Percentiles rank a stretch among this genome's conserved stretches.
Conservation (phyloP, 92 coral and sea anemone genomes). For the Heteractis magnifica region DNA sequence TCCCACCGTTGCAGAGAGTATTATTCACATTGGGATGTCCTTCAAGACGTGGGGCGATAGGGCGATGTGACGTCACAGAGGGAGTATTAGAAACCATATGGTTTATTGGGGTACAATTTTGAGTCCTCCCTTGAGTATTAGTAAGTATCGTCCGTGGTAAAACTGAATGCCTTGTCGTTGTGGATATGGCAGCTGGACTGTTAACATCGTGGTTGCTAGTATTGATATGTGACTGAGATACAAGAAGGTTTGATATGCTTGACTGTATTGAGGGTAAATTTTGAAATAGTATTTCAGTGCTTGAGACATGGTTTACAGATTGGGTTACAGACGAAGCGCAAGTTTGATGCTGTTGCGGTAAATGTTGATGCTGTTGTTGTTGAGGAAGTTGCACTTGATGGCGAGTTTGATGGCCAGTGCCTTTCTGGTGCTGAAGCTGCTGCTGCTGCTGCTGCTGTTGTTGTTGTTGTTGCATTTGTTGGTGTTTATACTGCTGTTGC, state of each 20-base stretch:
- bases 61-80: conserved; percentile 7
- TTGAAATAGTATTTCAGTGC: conserved; percentile 7
- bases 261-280: conserved; percentile 21
- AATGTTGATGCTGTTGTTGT: conserved; percentile 29
- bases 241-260: not conserved
- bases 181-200: not conserved
- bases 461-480: conserved; percentile 13
- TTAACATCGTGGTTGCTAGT: conserved; percentile 1
- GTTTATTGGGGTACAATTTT: not conserved
- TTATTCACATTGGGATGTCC: not conserved
- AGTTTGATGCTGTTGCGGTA: conserved; percentile 10
- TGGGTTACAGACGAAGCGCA: not conserved
- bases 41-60: conserved; percentile 24
- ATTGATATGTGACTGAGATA: conserved; percentile 2
- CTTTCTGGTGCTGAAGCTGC: conserved; percentile 15
- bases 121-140: conserved; percentile 7
- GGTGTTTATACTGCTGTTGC: conserved; percentile 14
- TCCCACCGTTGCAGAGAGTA: conserved; percentile 1
- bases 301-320: not conserved
- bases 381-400: conserved; percentile 29
- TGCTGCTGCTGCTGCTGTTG: conserved; percentile 31
- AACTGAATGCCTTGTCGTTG: conserved; percentile 3
- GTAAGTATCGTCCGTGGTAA: conserved; percentile 12
- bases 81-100: conserved; percentile 10
- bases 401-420: conserved; percentile 15